A percentile compares a stretch with the other conserved stretches of the same genome.
Evolutionary conservation across 2,797 vertebrate species (phyloP).

Genomic region (Rhinoraja longicauda): DNA sequence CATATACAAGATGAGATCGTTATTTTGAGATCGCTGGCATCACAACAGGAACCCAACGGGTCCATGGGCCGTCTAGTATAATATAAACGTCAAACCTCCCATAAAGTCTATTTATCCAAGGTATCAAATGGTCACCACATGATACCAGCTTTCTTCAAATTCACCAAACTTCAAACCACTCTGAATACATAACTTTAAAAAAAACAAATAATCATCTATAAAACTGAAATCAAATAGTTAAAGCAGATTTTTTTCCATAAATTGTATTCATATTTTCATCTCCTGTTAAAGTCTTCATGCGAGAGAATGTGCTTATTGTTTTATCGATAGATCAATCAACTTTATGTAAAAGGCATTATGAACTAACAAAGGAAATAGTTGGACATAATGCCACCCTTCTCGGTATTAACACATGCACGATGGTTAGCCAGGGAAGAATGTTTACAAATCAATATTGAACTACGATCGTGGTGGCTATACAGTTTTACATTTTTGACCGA

Average conservation of each 20-base stretch:
- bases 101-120: not conserved
- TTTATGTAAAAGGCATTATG: not conserved
- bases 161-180: not conserved
- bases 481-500: too few species aligned
- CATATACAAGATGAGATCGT: too few species aligned
- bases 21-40: too few species aligned
- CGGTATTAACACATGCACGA: not conserved
- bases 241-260: constrained; percentile 9
- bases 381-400: not conserved
- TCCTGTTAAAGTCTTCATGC: not conserved
- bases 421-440: not conserved
- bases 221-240: constrained; percentile 1
- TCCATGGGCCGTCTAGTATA: too few species aligned
- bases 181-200: not conserved
- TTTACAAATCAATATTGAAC: not conserved
- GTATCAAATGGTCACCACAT: not conserved
- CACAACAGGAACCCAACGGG: too few species aligned
- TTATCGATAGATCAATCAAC: not conserved
- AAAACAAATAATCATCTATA: not conserved
- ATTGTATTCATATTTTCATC: not conserved
- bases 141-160: not conserved
- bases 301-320: not conserved
- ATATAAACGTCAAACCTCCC: not conserved
- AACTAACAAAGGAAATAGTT: not conserved
- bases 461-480: too few species aligned